Conservation (phyloP, 1,140 invertebrate genomes). For the Anastrepha ludens region DNA sequence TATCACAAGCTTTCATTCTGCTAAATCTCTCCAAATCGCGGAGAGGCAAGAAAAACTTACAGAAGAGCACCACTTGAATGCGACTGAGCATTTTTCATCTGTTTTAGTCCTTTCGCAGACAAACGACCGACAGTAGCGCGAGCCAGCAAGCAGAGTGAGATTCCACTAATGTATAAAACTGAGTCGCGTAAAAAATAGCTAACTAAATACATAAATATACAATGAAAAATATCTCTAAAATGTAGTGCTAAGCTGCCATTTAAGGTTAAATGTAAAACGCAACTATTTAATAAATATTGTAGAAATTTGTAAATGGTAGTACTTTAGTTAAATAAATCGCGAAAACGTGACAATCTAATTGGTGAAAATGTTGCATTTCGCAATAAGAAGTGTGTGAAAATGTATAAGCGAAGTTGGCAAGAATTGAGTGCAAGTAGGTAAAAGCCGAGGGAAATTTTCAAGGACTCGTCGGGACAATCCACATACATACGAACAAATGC, state of each 20-base stretch:
- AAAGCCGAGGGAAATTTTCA: conserved; percentile 51
- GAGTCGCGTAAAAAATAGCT: conserved; percentile 9
- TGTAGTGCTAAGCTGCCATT: background rate
- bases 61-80: conserved; percentile 1
- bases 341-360: conserved; percentile 25
- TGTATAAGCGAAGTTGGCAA: conserved; percentile 29
- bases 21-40: background rate
- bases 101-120: conserved; percentile 47
- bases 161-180: conserved; percentile 26
- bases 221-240: conserved; percentile 13
- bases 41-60: background rate
- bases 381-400: conserved; percentile 4
- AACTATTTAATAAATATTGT: background rate
- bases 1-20: background rate
- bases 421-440: conserved; percentile 46
- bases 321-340: background rate
- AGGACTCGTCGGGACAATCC: conserved; percentile 46
- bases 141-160: conserved; percentile 21
- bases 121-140: conserved; percentile 33
- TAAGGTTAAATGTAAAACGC: conserved; percentile 10
- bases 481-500: conserved; percentile 26
- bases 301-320: background rate
- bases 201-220: conserved; percentile 21
- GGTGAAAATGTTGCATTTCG: conserved; percentile 14
- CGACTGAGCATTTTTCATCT: background rate